Evolutionary conservation across 2,888 invertebrate genomes (phyloP).

Genomic region (Ethmia dodecea): DNA sequence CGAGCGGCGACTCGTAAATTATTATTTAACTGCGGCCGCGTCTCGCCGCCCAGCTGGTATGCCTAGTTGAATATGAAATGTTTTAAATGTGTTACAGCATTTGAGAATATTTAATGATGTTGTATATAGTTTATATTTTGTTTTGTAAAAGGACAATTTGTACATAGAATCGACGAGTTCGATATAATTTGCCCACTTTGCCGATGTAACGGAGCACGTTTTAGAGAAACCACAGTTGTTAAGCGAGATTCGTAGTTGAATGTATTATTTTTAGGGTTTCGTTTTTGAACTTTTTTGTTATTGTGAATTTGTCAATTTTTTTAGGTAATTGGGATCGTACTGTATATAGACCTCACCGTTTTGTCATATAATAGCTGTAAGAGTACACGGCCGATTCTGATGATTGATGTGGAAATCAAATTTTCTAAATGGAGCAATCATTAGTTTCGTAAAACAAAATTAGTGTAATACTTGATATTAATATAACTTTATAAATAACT

Average conservation of each 20-base stretch:
- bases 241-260: constrained; percentile 71
- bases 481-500: constrained; percentile 79
- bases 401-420: constrained; percentile 75
- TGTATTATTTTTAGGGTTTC: constrained; percentile 69
- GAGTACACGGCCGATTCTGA: constrained; percentile 52
- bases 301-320: constrained; percentile 83
- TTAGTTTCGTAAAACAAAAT: constrained; percentile 74
- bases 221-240: constrained; percentile 76
- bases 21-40: constrained; percentile 45
- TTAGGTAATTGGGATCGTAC: constrained; percentile 84
- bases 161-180: constrained; percentile 56
- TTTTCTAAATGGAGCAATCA: constrained; percentile 77
- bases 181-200: constrained; percentile 61
- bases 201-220: constrained; percentile 57
- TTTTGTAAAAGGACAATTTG: constrained; percentile 68
- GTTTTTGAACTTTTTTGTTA: constrained; percentile 75
- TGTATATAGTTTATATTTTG: constrained; percentile 78
- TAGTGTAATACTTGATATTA: constrained; percentile 78
- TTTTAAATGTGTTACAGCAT: constrained; percentile 78
- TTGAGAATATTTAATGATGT: constrained; percentile 77
- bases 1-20: constrained; percentile 38
- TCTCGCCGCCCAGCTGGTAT: constrained; percentile 55
- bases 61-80: constrained; percentile 75
- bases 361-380: constrained; percentile 69
- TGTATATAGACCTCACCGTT: constrained; percentile 78